Evolutionary conservation across 1,140 invertebrate species (phyloP).

Genomic region (Atopsyche davidsoni): DNA sequence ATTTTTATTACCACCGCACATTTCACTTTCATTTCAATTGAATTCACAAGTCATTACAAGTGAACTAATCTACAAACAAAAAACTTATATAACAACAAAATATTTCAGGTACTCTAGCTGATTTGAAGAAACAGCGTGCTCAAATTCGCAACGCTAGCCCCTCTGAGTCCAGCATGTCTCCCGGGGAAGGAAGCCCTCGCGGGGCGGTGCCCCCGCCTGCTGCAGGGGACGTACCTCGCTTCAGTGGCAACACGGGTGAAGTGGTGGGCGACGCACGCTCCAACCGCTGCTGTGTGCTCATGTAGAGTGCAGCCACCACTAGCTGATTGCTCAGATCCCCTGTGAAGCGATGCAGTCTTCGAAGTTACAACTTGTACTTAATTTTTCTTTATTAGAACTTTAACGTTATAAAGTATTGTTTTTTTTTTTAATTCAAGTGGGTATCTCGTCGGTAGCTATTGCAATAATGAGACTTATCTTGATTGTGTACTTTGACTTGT

Average conservation of each 20-base stretch:
- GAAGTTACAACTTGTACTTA: no score
- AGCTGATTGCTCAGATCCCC: no score
- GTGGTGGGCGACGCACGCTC: slow-evolving; percentile 46
- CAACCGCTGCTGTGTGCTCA: slow-evolving; percentile 45
- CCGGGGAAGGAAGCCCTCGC: slow-evolving; percentile 34
- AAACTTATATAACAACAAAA: no score
- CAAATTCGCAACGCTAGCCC: slow-evolving; percentile 62
- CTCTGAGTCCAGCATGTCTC: slow-evolving; percentile 38
- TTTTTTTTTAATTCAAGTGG: no score
- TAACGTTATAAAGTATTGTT: no score
- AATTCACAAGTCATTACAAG: neutral
- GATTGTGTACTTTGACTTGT: no score
- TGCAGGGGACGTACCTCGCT: slow-evolving; percentile 37
- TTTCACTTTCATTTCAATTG: neutral
- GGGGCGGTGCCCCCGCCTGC: slow-evolving; percentile 18
- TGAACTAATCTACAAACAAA: neutral
- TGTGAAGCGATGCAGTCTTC: no score
- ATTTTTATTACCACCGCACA: no score
- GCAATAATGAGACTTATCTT: no score
- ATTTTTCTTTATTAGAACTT: no score
- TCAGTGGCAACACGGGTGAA: slow-evolving; percentile 44
- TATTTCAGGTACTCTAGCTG: slow-evolving; percentile 65
- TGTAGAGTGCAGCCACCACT: slow-evolving; percentile 39
- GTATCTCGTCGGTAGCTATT: no score
- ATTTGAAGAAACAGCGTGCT: slow-evolving; percentile 83